Conservation (phyloP, 2,888 invertebrate genomes). For the Blastobasis lacticolella region DNA sequence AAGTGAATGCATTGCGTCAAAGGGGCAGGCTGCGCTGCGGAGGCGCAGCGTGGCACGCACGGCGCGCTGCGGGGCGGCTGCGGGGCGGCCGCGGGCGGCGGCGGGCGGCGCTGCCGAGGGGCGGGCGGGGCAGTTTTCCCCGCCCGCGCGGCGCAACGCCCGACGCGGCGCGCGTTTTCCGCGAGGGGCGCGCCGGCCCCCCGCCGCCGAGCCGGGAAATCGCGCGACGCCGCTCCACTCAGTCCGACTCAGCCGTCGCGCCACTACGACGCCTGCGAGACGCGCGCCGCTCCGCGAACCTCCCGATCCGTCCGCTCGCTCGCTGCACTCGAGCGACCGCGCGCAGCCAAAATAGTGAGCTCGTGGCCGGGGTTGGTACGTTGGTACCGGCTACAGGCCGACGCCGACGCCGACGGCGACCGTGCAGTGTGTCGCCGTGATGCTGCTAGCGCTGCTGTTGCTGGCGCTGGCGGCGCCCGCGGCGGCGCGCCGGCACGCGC, state of each 20-base stretch:
- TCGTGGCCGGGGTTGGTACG: slow-evolving; percentile 48
- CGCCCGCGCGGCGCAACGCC: slow-evolving; percentile 58
- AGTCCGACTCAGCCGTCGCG: slow-evolving; percentile 67
- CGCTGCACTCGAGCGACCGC: slow-evolving; percentile 37
- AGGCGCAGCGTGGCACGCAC: too few species aligned
- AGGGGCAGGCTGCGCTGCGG: too few species aligned
- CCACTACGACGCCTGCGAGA: slow-evolving; percentile 54
- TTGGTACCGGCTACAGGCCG: slow-evolving; percentile 14
- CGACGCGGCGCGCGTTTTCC: slow-evolving; percentile 56
- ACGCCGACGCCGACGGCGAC: slow-evolving; percentile 37
- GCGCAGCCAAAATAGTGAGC: slow-evolving; percentile 67
- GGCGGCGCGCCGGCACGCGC: slow-evolving; percentile 74
- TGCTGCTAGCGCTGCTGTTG: slow-evolving; percentile 62
- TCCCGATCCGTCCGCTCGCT: slow-evolving; percentile 28
- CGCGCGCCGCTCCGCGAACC: slow-evolving; percentile 48
- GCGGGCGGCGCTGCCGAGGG: slow-evolving; percentile 37
- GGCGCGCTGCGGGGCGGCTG: slow-evolving; percentile 18
- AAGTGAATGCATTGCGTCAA: too few species aligned
- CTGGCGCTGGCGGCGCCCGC: slow-evolving; percentile 47
- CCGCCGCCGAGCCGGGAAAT: slow-evolving; percentile 44
- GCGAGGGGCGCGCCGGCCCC: slow-evolving; percentile 64
- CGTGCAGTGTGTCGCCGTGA: slow-evolving; percentile 26
- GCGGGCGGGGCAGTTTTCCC: slow-evolving; percentile 56
- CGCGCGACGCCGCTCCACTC: slow-evolving; percentile 62
- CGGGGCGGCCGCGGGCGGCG: slow-evolving; percentile 34